Evolutionary conservation across 2,888 invertebrate genomes (phyloP).

Genomic region (Gastrophysa polygoni): DNA sequence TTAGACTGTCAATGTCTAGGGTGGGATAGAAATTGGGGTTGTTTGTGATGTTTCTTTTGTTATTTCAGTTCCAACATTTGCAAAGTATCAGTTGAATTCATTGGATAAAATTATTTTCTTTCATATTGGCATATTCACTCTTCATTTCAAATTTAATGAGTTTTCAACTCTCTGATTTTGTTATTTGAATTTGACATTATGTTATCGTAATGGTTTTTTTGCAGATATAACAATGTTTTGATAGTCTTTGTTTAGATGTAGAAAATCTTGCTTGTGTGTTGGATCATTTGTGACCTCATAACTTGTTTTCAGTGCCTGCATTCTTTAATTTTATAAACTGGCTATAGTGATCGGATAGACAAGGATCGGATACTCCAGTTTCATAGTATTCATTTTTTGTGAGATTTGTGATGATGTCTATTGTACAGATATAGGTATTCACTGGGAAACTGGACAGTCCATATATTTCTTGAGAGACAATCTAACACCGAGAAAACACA

Average conservation of each 20-base stretch:
- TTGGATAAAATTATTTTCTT: too few species aligned
- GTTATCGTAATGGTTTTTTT: slow-evolving; percentile 1
- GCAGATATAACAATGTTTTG: slow-evolving; percentile 3
- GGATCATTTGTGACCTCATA: slow-evolving; percentile 1
- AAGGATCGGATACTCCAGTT: neutral
- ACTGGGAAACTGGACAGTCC: too few species aligned
- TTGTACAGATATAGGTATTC: too few species aligned
- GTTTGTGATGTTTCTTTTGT: too few species aligned
- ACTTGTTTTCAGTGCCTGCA: neutral
- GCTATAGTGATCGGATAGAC: neutral
- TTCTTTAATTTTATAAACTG: neutral
- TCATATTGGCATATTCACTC: too few species aligned
- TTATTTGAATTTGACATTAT: neutral
- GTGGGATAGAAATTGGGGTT: too few species aligned
- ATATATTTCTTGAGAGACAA: too few species aligned
- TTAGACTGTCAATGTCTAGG: too few species aligned
- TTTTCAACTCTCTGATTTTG: slow-evolving; percentile 4
- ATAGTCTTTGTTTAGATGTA: neutral
- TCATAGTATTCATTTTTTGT: neutral
- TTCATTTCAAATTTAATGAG: neutral
- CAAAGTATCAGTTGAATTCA: too few species aligned
- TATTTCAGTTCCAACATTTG: too few species aligned
- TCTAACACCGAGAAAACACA: too few species aligned
- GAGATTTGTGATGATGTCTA: slow-evolving; percentile 2
- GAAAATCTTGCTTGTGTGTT: neutral